Conservation (phyloP, 1,140 invertebrate genomes). For the Liolophura sinensis region DNA sequence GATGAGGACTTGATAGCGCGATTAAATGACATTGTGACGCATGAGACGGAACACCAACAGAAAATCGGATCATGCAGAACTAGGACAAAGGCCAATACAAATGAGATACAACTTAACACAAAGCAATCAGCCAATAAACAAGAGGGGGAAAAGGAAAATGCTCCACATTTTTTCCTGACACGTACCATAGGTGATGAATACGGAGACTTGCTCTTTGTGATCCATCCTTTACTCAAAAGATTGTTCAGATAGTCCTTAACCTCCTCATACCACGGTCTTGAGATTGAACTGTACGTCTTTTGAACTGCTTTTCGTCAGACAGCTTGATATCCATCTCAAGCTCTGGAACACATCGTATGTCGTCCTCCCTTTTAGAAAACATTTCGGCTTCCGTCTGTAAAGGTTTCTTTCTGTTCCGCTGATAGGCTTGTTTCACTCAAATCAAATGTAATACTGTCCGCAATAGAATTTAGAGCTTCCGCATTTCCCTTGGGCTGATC, state of each 20-base stretch:
- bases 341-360: slow-evolving; percentile 14
- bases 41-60: too few species aligned
- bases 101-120: too few species aligned
- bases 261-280: slow-evolving; percentile 16
- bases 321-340: slow-evolving; percentile 17
- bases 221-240: slow-evolving; percentile 11
- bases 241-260: slow-evolving; percentile 19
- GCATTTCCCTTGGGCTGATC: too few species aligned
- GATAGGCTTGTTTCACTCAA: slow-evolving; percentile 1
- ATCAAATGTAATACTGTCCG: too few species aligned
- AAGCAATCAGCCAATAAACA: too few species aligned
- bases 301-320: slow-evolving; percentile 14
- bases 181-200: slow-evolving; percentile 23
- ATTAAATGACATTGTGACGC: too few species aligned
- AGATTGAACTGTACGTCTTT: slow-evolving; percentile 11
- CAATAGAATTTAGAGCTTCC: too few species aligned
- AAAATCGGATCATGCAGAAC: too few species aligned
- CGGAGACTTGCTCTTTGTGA: slow-evolving; percentile 6
- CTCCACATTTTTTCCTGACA: slow-evolving; percentile 17
- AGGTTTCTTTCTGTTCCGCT: slow-evolving; percentile 1
- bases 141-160: slow-evolving; percentile 21
- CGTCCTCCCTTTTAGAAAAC: slow-evolving; percentile 17
- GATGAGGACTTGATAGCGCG: too few species aligned
- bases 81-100: too few species aligned
- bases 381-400: slow-evolving; percentile 8